phyloP scores from a whole-genome alignment of 2,797 vertebrate species.

The Pseudocheirus occidentalis region DNA sequence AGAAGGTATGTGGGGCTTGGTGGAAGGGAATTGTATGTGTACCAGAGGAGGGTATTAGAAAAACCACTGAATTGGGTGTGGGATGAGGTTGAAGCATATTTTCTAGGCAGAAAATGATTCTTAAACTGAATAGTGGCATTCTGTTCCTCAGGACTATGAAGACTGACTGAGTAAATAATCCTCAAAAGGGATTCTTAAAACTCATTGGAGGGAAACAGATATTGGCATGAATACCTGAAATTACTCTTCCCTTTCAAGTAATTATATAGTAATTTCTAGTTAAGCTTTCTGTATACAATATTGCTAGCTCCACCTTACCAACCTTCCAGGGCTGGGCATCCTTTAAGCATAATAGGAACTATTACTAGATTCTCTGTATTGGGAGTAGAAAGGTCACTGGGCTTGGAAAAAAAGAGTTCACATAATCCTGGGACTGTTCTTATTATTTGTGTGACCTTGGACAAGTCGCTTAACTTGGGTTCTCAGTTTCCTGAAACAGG shows the following conservation, averaged over 20 bases:
- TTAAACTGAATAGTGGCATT: conserved; percentile 1
- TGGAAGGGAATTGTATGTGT: conserved; percentile 1
- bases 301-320: not conserved
- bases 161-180: not conserved
- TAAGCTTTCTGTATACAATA: not conserved
- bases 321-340: not conserved
- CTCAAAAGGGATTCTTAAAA: not conserved
- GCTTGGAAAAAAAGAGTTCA: not conserved
- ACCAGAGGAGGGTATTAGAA: conserved; percentile 46
- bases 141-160: not conserved
- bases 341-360: not conserved
- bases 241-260: not conserved
- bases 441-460: not conserved
- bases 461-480: not conserved
- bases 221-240: not conserved
- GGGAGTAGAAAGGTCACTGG: not conserved
- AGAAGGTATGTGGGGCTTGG: accelerated
- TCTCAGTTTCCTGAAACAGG: not conserved
- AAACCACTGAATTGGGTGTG: conserved; percentile 21
- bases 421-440: not conserved
- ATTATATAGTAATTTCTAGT: not conserved
- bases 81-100: conserved; percentile 27
- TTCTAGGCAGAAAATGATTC: conserved; percentile 36
- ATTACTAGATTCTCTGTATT: not conserved
- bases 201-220: not conserved